Evolutionary conservation across 2,113 vertebrate species (phyloP).

Genomic region (Butorides virescens): DNA sequence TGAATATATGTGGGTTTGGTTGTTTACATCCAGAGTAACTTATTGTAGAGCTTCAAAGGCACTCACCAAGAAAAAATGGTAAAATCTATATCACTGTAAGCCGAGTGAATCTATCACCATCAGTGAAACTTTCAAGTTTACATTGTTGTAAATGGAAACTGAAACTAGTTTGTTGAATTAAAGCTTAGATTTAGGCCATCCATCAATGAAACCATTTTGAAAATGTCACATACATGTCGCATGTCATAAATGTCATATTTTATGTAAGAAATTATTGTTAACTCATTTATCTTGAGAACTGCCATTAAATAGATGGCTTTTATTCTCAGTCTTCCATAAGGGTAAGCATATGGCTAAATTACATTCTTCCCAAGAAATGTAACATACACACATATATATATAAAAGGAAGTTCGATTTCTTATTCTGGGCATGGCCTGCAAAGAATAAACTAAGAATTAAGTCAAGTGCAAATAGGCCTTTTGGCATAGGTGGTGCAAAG

Average conservation of each 20-base stretch:
- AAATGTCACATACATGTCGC: neutral
- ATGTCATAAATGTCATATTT: neutral
- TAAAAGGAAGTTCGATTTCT: neutral
- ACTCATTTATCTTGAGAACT: neutral
- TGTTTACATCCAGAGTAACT: neutral
- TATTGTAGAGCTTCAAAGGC: neutral
- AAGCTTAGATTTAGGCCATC: neutral
- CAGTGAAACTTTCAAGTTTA: neutral
- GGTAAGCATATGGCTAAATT: neutral
- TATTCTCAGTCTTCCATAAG: neutral
- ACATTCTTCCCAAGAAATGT: neutral
- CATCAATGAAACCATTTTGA: neutral
- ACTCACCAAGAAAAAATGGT: neutral
- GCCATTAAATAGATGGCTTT: neutral
- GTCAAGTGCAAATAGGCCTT: neutral
- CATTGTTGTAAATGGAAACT: neutral
- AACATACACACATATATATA: neutral
- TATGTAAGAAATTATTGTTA: neutral
- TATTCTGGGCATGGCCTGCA: neutral
- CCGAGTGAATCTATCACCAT: neutral
- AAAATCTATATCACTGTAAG: neutral
- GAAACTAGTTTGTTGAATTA: neutral
- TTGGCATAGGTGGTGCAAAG: neutral
- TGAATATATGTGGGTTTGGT: neutral
- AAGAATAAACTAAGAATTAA: constrained; percentile 1